Conservation (phyloP, 2,888 invertebrate species). For the Sepioteuthis lessoniana region DNA sequence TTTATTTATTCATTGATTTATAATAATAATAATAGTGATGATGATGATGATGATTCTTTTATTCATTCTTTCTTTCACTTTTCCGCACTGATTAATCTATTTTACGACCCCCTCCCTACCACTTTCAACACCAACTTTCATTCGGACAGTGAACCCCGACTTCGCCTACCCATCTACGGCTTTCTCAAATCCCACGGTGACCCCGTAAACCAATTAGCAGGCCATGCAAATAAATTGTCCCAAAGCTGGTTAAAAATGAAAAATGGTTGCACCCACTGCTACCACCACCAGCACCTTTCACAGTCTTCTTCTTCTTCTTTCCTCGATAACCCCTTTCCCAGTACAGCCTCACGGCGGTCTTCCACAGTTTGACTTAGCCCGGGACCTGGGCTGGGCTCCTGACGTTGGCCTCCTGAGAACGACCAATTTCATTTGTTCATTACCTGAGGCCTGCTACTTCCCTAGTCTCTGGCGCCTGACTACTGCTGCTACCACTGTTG, state of each 20-base stretch:
- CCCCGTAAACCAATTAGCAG: constrained; percentile 20
- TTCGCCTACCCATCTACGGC: background rate
- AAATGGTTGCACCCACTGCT: background rate
- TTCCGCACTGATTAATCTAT: too few species aligned
- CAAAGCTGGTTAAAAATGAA: constrained; percentile 18
- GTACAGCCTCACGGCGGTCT: constrained; percentile 13
- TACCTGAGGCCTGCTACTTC: background rate
- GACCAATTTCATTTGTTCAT: constrained; percentile 10
- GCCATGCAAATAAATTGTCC: constrained; percentile 33
- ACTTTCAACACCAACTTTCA: background rate
- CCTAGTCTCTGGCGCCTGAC: background rate
- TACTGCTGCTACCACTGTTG: background rate
- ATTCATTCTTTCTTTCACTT: too few species aligned
- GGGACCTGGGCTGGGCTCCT: background rate
- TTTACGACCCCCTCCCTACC: too few species aligned
- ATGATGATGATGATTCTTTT: too few species aligned
- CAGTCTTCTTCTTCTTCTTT: background rate
- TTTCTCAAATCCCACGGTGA: constrained; percentile 6
- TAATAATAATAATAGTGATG: too few species aligned
- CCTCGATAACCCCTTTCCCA: background rate
- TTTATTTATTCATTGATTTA: too few species aligned
- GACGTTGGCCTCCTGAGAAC: constrained; percentile 7
- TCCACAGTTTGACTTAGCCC: background rate
- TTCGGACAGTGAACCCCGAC: background rate
- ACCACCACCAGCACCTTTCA: background rate